Base-by-base conservation (phyloP, 1,140 invertebrate genomes). In the Neodiprion lecontei region DNA sequence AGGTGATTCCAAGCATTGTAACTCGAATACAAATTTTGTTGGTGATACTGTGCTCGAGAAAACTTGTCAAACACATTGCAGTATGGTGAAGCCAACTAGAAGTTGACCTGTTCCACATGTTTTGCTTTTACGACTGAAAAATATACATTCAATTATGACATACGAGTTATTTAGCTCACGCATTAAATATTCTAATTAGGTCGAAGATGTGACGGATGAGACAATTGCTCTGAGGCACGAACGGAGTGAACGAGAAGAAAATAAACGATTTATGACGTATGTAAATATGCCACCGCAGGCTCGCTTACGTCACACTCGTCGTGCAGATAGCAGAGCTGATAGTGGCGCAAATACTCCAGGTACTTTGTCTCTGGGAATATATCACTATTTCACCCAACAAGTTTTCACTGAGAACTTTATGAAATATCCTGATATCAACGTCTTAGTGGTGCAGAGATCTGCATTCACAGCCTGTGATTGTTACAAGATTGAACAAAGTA, bases 161-260 rank as follows among this genome's bases (percentile, higher is more conserved):
- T 21, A 21, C 1, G 28, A 40, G 28, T 40, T 40, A 40, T 40
- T 40, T 40, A 5, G 28, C 28, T 40, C 2, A 40, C 28, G 28
- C 5, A 40, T 40, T 40, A 40, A 40, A 40, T 40, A 40, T 14
- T 71, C 14, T 12, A 47, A 17, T 48, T 66, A 94, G 92, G 88
- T 91, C 50, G 96, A 96, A 88, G 95, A 96, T 86, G 84, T 96
- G 74, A 93, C 93, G 14, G 95, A 97, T 74, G 92, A 93, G 74
- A 90, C 91, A 1, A 92, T 93, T 79, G 80, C 88, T 7, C 82
- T 87, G 47, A 90, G 95, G 21, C 96, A 97, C 84, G 90, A 92
- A 49, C 91, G 91, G 67, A 94, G 93, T 79, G 95, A 97, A 88
- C 87, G 90, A 9, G 92, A 94, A 75, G 96, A 97, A 86, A 92